Percentiles rank a stretch among this genome's conserved stretches.
These are phyloP conservation scores for Brevimyrus niger DNA, from an alignment of 2,113 vertebrate genomes.

Conservation along the genomic window DNA sequence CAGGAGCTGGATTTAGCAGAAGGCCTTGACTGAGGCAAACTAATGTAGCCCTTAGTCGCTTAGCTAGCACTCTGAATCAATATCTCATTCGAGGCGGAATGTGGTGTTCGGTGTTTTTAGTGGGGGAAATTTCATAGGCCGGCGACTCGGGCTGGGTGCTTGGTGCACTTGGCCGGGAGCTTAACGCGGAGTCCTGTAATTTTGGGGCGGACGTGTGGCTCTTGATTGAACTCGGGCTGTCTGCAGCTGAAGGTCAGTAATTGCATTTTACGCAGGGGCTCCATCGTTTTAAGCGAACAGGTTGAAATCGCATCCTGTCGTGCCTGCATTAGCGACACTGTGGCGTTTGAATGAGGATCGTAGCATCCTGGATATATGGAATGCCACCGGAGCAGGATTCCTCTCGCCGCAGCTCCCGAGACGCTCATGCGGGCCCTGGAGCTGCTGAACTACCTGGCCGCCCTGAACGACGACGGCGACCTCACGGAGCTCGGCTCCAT, in stretches of 20 bases:
- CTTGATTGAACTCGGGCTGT: background rate
- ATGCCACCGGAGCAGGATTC: background rate
- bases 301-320: slow-evolving; percentile 46
- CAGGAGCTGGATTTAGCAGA: background rate
- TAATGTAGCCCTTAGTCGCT: background rate
- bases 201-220: slow-evolving; percentile 39
- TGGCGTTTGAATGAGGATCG: background rate
- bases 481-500: slow-evolving; percentile 94
- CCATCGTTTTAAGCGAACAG: slow-evolving; percentile 45
- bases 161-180: background rate
- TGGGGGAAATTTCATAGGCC: background rate
- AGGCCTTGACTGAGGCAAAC: slow-evolving; percentile 36
- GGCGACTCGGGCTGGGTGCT: background rate
- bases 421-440: slow-evolving; percentile 94
- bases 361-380: background rate
- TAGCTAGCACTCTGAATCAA: background rate
- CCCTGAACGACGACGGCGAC: slow-evolving; percentile 92
- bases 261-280: background rate
- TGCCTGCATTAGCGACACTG: slow-evolving; percentile 37
- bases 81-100: background rate
- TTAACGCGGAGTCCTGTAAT: slow-evolving; percentile 46
- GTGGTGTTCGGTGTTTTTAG: background rate
- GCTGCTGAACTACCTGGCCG: slow-evolving; percentile 91
- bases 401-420: slow-evolving; percentile 76
- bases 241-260: background rate